Conservation (phyloP, 2,113 vertebrate species). For the Labeo rohita region DNA sequence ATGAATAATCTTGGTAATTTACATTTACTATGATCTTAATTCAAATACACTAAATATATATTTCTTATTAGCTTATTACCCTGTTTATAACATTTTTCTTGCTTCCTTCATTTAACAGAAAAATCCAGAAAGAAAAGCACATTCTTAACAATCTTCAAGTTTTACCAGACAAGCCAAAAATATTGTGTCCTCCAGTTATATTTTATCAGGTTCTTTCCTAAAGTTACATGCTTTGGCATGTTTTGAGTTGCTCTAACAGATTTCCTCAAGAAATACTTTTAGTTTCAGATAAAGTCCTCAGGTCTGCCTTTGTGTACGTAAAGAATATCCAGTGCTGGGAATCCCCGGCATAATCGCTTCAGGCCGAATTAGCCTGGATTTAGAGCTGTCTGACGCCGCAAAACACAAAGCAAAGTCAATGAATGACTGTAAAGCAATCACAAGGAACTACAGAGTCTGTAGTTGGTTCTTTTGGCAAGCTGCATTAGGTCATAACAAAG, state of each 20-base stretch:
- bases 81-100: background rate
- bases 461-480: constrained; percentile 7
- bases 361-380: constrained; percentile 27
- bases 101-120: background rate
- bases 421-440: constrained; percentile 16
- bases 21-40: too few species aligned
- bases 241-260: background rate
- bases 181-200: background rate
- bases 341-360: constrained; percentile 27
- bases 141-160: background rate
- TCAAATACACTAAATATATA: background rate
- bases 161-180: background rate
- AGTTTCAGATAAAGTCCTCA: constrained; percentile 1
- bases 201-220: background rate
- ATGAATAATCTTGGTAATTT: too few species aligned
- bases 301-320: background rate
- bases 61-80: background rate
- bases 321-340: constrained; percentile 28
- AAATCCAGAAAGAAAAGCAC: background rate
- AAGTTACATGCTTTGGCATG: background rate
- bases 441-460: constrained; percentile 1
- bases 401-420: constrained; percentile 27
- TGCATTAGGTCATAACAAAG: background rate
- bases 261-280: background rate
- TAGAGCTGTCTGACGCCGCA: background rate